Base-by-base conservation (phyloP, 64 coral and sea anemone species). In the Anthopleura sola region DNA sequence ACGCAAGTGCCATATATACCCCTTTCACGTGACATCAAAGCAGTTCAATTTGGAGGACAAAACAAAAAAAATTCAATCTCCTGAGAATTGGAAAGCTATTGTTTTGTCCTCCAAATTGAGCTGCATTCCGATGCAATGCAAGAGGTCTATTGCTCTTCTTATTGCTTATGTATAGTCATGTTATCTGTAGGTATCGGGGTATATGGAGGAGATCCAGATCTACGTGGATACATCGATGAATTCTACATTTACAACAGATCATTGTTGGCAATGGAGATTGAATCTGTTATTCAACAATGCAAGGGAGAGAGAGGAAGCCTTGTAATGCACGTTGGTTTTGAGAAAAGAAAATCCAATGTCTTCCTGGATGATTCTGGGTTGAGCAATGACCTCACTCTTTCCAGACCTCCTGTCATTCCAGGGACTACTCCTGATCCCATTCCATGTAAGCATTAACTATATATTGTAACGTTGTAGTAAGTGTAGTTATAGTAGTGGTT, bases 201-300 rank as follows among this genome's bases (percentile, higher is more conserved):
- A 50, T 28, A 68, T 29, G 87, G 82, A 4, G 92, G 96, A 46
- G 84, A 89, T 62, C 66, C 90, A 58, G 53, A 91, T 0, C 64
- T 98, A 36, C 86, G 85, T 60, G 96, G 92, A 13, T 98, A 94
- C 50, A 62, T 98, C 19, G 96, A 98, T 49, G 96, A 98, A 66
- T 87, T 98, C 15, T 98, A 98, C 84, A 92, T 98, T 31, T 98
- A 91, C 80, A 98, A 98, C 60, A 98, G 90, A 88, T 91, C 96
- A 36, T 60, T 98, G 28, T 68, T 86, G 32, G 85, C 88, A 6
- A 78, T 91, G 20, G 96, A 92, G 20, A 90, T 98, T 21, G 82
- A 98, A n/a, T 40, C 87, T 8, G 82, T 98, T 19, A 92, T 94
- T 28, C 49, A 87, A 3, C 83, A 87, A 38, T 98, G 96, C 19